phyloP scores from a whole-genome alignment of 2,888 invertebrate genomes.

The Stenchaetothrips biformis region DNA sequence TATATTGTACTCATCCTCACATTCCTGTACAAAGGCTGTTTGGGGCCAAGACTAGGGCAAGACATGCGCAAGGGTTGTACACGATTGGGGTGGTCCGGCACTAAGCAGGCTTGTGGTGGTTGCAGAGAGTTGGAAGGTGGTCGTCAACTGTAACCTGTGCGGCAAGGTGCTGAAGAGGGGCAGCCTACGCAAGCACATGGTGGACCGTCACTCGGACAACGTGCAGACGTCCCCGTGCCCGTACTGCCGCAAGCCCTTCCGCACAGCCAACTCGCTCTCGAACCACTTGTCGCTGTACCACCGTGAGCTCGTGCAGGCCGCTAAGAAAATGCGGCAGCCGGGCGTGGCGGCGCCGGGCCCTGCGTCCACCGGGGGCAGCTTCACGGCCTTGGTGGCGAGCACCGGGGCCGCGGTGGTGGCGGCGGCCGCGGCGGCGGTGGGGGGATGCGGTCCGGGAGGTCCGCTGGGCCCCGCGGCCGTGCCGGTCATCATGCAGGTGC shows the following conservation, averaged over 20 bases:
- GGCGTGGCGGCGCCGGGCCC: neutral
- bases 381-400: neutral
- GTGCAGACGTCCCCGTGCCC: constrained; percentile 27
- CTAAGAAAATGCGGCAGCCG: constrained; percentile 15
- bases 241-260: constrained; percentile 32
- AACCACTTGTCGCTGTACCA: constrained; percentile 34
- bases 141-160: constrained; percentile 26
- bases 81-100: neutral
- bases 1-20: too few species aligned
- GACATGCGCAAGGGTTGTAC: neutral
- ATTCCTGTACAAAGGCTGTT: too few species aligned
- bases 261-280: constrained; percentile 33
- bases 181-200: constrained; percentile 30
- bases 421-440: neutral
- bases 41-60: neutral
- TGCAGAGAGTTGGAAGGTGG: constrained; percentile 24
- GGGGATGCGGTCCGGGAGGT: neutral
- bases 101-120: constrained; percentile 9
- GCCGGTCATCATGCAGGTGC: neutral
- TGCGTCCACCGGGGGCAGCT: neutral
- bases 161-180: constrained; percentile 31
- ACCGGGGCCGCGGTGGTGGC: neutral
- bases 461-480: neutral
- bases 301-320: constrained; percentile 22
- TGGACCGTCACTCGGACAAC: constrained; percentile 30